Base-by-base conservation (phyloP, 2,113 vertebrate genomes). In the Callipepla californica region DNA sequence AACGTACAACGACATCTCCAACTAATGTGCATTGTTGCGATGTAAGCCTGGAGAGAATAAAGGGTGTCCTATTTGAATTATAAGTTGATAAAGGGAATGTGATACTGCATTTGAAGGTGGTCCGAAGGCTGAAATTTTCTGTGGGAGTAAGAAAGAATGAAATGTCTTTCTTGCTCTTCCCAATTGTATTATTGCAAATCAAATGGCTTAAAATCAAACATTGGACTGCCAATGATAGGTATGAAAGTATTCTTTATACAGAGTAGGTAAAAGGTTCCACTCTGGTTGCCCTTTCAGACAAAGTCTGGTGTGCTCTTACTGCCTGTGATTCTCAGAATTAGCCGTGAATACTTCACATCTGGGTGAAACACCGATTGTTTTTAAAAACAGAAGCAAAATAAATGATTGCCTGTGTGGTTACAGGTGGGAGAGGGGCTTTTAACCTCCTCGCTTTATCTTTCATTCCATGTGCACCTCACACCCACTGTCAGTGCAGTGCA, bases 71-170 rank as follows among this genome's bases (percentile, higher is more conserved):
- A 66, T 94, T 96, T 97, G 92, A 97, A 94, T 96, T 95, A 94
- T 86, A 91, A 95, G 89, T 92, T 92, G 92, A 93, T 94, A 87
- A 96, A 97, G 96, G 90, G 83, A 93, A 76, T 80, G 76, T 78
- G 77, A 70, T 20, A 44, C 77, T 80, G 70, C 94, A 87, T 95
- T 94, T 97, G 96, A 97, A 95, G 75, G 90, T 83, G 88, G 77
- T 82, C 91, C 74, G 96, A 97, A 95, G 83, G 85, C 87, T 91
- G 91, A 95, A 94, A 91, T 92, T 92, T 95, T 96, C 90, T 80
- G 79, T 73, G 89, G 95, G 89, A 89, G n/a, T 69, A 85, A 93
- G 94, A 94, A 87, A 96, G 81, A 83, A 87, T 87, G 73, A 59
- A 87, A 92, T 90, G 63, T 57, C 93, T 96, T 91, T 91, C 84